A percentile compares a stretch with the other conserved stretches of the same genome.
Conservation (phyloP, 1,140 invertebrate genomes). For the Xylocopa sonorina region DNA sequence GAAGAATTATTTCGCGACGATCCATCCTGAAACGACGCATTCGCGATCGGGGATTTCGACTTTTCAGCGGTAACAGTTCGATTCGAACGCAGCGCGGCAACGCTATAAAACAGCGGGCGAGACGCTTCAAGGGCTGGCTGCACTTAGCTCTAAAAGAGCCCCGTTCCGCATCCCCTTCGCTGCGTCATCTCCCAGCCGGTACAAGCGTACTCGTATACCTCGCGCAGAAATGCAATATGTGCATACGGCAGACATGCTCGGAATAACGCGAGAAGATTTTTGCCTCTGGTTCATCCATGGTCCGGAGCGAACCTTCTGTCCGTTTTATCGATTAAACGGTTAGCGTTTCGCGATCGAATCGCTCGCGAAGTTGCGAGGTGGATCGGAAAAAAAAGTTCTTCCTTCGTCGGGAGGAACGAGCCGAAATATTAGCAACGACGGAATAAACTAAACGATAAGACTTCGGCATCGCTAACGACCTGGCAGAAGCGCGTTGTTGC, state of each 20-base stretch:
- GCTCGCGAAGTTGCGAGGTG: not conserved
- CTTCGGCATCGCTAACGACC: conserved; percentile 30
- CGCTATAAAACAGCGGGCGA: conserved; percentile 19
- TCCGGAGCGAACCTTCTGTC: not conserved
- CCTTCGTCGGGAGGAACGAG: not conserved
- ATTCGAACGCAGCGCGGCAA: not conserved
- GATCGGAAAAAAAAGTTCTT: not conserved
- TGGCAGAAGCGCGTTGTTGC: conserved; percentile 13
- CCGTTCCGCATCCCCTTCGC: conserved; percentile 36
- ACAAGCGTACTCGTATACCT: conserved; percentile 13
- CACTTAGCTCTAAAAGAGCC: conserved; percentile 64
- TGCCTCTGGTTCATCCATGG: conserved; percentile 11
- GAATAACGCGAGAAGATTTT: conserved; percentile 37
- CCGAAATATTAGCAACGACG: not conserved
- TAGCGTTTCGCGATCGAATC: not conserved
- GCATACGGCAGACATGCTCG: conserved; percentile 42
- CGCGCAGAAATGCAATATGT: conserved; percentile 66
- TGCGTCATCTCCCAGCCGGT: conserved; percentile 26
- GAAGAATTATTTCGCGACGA: too few relatives aligned
- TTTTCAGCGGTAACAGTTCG: conserved; percentile 1
- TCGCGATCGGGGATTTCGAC: too few relatives aligned
- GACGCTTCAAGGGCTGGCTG: conserved; percentile 35
- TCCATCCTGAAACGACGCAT: too few relatives aligned
- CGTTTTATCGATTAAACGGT: conserved; percentile 14
- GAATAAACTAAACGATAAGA: conserved; percentile 44